Conservation (phyloP, 1,140 invertebrate genomes). For the Acromyrmex charruanus region DNA sequence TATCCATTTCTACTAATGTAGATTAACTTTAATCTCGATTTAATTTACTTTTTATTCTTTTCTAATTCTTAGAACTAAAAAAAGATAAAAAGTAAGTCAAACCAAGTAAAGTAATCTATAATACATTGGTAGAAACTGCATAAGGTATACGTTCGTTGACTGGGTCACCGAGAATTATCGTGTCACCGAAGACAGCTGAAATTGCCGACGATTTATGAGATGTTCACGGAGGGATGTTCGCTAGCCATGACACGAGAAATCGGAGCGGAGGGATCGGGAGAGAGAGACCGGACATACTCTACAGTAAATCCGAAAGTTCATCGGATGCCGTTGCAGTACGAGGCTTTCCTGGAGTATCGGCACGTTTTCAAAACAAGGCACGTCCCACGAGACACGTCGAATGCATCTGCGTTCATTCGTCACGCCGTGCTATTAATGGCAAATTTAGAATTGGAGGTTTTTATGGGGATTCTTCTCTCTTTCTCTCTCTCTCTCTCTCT, state of each 20-base stretch:
- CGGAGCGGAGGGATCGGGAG: not conserved
- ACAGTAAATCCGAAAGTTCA: constrained; percentile 49
- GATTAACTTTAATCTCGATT: no score
- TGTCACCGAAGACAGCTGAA: constrained; percentile 60
- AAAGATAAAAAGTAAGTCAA: no score
- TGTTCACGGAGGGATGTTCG: not conserved
- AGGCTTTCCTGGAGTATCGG: constrained; percentile 74
- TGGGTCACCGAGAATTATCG: constrained; percentile 1
- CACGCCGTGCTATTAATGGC: constrained; percentile 51
- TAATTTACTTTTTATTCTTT: no score
- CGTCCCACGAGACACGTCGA: constrained; percentile 66
- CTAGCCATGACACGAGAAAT: constrained; percentile 52
- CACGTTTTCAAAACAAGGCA: constrained; percentile 81
- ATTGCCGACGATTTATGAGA: constrained; percentile 66
- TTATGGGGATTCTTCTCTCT: constrained; percentile 32
- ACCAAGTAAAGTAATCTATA: no score
- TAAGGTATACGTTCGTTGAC: not conserved
- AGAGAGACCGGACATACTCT: constrained; percentile 19
- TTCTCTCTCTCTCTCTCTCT: not conserved
- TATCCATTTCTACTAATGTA: no score
- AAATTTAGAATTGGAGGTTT: constrained; percentile 59
- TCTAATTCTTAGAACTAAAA: no score
- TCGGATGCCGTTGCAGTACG: constrained; percentile 13
- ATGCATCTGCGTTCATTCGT: constrained; percentile 66
- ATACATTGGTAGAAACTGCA: no score